Conservation (phyloP, 53 echinoderm and acorn worm genomes). For the Paracentrotus lividus region DNA sequence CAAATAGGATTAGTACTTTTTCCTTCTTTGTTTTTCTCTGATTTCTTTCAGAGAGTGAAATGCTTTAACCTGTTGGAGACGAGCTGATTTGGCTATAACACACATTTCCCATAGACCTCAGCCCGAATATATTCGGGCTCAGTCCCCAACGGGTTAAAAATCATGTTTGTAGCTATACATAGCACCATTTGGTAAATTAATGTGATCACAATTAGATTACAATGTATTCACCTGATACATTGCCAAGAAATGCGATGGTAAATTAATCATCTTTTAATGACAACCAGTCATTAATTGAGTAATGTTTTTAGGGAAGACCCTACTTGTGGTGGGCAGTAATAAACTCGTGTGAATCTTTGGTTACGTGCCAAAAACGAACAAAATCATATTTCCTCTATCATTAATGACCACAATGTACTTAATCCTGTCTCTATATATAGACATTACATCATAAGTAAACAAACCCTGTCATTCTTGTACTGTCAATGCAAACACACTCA, state of each 20-base stretch:
- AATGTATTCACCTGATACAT: constrained; percentile 13
- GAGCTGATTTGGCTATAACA: no score
- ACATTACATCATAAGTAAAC: constrained; percentile 27
- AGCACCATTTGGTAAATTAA: background rate
- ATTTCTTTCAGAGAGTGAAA: background rate
- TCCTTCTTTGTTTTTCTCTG: background rate
- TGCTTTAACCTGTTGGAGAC: background rate
- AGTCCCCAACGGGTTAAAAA: background rate
- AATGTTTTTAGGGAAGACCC: background rate
- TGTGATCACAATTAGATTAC: background rate
- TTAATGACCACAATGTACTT: background rate
- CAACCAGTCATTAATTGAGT: background rate
- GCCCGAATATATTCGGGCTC: background rate
- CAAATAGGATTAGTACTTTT: background rate
- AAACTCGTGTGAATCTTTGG: background rate
- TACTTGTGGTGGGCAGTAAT: background rate
- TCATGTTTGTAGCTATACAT: background rate
- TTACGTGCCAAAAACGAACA: constrained; percentile 12
- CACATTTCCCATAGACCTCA: no score
- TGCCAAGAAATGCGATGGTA: background rate
- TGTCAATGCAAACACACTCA: constrained; percentile 26
- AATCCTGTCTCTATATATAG: background rate
- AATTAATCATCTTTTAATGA: constrained; percentile 13
- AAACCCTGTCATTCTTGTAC: background rate
- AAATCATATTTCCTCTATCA: constrained; percentile 20